Percentiles rank a stretch among this genome's conserved stretches.
Conservation (phyloP, 2,797 vertebrate genomes). For the Alauda arvensis region DNA sequence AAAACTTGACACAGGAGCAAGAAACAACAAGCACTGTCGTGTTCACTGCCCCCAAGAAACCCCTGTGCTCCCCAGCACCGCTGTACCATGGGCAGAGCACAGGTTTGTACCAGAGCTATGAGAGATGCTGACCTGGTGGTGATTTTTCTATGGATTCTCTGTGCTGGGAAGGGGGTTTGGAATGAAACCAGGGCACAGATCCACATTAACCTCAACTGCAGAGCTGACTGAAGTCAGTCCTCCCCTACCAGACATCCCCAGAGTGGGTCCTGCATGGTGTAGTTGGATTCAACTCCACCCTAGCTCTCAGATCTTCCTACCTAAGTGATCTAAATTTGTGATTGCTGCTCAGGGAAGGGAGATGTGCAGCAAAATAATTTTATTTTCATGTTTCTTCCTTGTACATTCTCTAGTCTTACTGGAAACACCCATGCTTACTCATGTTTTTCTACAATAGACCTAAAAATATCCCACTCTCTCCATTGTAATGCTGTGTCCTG, state of each 20-base stretch:
- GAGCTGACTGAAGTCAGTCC: neutral
- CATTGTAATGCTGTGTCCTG: neutral
- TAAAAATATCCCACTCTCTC: neutral
- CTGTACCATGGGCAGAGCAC: fast-evolving
- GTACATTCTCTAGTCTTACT: neutral
- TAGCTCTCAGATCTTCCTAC: neutral
- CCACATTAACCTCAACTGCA: neutral
- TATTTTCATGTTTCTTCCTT: neutral
- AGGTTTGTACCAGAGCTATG: neutral
- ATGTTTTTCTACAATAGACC: neutral
- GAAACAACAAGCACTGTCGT: fast-evolving
- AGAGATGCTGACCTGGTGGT: neutral
- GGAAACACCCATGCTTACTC: neutral
- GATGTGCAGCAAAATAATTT: neutral
- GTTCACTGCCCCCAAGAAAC: neutral
- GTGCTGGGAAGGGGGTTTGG: neutral
- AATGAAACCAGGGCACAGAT: neutral
- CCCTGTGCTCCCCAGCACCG: fast-evolving
- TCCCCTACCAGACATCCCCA: neutral
- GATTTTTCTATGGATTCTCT: neutral
- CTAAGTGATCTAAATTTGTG: neutral
- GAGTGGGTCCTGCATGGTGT: fast-evolving
- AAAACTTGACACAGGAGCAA: neutral
- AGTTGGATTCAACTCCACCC: neutral
- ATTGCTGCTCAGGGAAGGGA: neutral